phyloP scores from a whole-genome alignment of 2,888 invertebrate species.

The Drosophila colorata region DNA sequence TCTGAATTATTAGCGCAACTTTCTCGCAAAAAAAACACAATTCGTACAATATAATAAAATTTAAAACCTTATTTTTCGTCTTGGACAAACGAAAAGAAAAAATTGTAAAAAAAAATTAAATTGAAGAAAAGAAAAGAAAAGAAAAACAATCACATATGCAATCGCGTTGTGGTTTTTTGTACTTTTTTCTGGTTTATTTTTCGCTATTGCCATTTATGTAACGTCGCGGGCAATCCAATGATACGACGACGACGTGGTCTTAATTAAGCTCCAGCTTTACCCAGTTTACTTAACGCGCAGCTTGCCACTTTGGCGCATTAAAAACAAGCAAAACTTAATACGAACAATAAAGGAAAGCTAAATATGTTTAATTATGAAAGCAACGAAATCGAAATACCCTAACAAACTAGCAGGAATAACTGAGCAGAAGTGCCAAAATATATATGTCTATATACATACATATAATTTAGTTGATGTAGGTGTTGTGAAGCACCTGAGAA shows the following conservation, averaged over 20 bases:
- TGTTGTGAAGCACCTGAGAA: too few species aligned
- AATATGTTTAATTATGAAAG: conserved; percentile 4
- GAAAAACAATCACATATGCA: conserved; percentile 40
- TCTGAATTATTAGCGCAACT: conserved; percentile 26
- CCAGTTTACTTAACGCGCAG: conserved; percentile 47
- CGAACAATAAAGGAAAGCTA: conserved; percentile 38
- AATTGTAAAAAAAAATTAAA: neutral
- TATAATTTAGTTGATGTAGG: too few species aligned
- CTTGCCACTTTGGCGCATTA: conserved; percentile 28
- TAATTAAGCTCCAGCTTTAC: conserved; percentile 68
- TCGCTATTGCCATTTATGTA: conserved; percentile 53
- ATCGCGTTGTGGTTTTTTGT: conserved; percentile 28
- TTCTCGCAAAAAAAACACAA: conserved; percentile 18
- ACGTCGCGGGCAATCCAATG: conserved; percentile 41
- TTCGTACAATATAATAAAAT: conserved; percentile 17
- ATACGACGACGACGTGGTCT: conserved; percentile 51
- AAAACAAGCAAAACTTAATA: conserved; percentile 29
- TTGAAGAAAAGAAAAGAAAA: neutral
- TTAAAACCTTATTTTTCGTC: conserved; percentile 9
- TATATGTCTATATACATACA: too few species aligned
- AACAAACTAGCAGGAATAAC: neutral
- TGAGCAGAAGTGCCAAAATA: too few species aligned
- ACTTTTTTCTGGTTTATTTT: conserved; percentile 25
- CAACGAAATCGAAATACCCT: conserved; percentile 10
- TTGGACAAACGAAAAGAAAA: conserved; percentile 5